Percentiles rank a stretch among this genome's conserved stretches.
Evolutionary conservation across 2,888 invertebrate genomes (phyloP).

Genomic region (Folsomia manolachei): DNA sequence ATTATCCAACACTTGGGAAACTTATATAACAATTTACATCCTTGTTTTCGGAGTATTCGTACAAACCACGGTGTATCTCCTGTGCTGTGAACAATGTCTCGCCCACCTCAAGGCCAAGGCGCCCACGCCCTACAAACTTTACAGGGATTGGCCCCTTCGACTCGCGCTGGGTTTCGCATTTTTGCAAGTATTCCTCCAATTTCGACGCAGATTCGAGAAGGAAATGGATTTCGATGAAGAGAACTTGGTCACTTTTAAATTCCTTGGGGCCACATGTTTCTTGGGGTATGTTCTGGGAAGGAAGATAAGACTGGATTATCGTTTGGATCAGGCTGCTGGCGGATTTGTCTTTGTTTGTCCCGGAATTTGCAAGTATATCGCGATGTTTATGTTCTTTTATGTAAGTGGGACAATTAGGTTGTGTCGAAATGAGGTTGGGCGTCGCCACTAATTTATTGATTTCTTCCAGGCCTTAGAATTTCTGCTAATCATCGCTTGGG

Average conservation of each 20-base stretch:
- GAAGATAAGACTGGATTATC: not conserved
- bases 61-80: not conserved
- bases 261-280: not conserved
- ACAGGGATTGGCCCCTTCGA: not conserved
- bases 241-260: not conserved
- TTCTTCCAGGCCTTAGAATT: not conserved
- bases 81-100: not conserved
- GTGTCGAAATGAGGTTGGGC: not conserved
- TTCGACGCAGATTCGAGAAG: not conserved
- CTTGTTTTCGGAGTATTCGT: not conserved
- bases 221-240: not conserved
- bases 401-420: not conserved
- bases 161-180: not conserved
- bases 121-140: not conserved
- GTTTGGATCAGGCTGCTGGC: not conserved
- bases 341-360: not conserved
- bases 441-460: not conserved
- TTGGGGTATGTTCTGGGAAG: slow-evolving; percentile 2
- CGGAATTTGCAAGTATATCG: slow-evolving; percentile 3
- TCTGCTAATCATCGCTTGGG: not conserved
- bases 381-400: slow-evolving; percentile 4
- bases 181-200: not conserved
- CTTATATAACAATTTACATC: slow-evolving; percentile 5
- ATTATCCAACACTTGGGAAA: not conserved
- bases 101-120: not conserved